These are phyloP conservation scores for Amiota mariae DNA, from an alignment of 2,888 invertebrate species.

Conservation along the genomic window DNA sequence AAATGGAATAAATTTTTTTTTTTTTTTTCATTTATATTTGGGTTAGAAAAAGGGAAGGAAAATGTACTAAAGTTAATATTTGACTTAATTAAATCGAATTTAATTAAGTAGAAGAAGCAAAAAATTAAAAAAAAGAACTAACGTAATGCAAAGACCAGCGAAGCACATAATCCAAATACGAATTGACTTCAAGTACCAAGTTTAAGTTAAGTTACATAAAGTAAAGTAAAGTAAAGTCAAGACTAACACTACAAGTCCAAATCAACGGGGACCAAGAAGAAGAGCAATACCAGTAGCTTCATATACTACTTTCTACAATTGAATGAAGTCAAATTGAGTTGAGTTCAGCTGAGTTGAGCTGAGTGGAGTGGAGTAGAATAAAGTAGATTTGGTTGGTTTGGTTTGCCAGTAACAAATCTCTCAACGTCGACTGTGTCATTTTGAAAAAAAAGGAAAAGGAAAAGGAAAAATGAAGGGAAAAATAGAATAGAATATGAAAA, in stretches of 20 bases:
- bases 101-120: constrained; percentile 46
- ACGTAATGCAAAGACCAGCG: not conserved
- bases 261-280: not conserved
- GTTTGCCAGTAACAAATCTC: constrained; percentile 12
- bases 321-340: not conserved
- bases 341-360: constrained; percentile 9
- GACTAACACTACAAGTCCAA: constrained; percentile 17
- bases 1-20: not conserved
- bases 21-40: constrained; percentile 16
- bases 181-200: not conserved
- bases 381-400: not conserved
- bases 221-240: not conserved
- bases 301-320: not conserved
- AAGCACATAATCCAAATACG: constrained; percentile 9
- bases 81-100: constrained; percentile 59
- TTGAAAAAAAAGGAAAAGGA: not conserved
- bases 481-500: constrained; percentile 4
- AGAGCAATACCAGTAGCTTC: too few species aligned
- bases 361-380: not conserved
- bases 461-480: constrained; percentile 6
- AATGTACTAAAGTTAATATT: constrained; percentile 45
- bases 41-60: not conserved
- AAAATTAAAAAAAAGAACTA: not conserved
- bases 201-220: not conserved
- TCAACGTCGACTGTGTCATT: not conserved